Evolutionary conservation across 2,888 invertebrate genomes (phyloP), one percentile per base, ranked within the genome.

Genomic region (Exocentrus adspersus): DNA sequence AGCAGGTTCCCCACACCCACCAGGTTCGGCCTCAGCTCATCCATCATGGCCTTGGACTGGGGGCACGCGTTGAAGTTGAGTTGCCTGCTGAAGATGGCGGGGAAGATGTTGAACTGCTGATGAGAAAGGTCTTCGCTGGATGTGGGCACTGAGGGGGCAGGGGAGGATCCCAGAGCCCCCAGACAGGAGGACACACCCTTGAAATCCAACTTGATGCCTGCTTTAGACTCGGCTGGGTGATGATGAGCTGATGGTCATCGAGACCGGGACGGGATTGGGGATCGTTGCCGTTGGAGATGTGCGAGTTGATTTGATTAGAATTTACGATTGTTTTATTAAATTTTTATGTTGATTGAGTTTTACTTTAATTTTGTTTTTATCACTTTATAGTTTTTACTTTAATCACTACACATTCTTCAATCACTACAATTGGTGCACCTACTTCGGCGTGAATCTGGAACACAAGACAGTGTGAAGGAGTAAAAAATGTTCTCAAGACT

Each of bases 91-190:
- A 94, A 94, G 81, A 94, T 94, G 66, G 94, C 94, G 77, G 94
- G 94, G 84, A 94, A 94, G 79, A 94, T 94, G 86, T 94, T 94
- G 86, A 94, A 94, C 85, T 93, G 93, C 81, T 93, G 92, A 70
- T 89, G 90, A 75, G 86, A 77, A 85, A 85, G 79, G 86, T 84
- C 76, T 86, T 88, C 77, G 84, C 80, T 62, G 14, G 81, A 77
- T 50, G 81, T 77, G 54, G 73, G 72, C 20, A 69, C 78, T 77
- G 74, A 74, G 80, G 84, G 85, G 86, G 84, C 84, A 85, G 84
- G 83, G 84, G 86, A 86, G 81, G 84, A 84, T 84, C 83, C 86
- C 84, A 85, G 82, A 81, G 86, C 86, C 86, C 85, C 87, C 85
- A 85, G 85, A 85, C 80, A 84, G 80, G 81, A 91, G 87, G 89